Evolutionary conservation across 2,888 invertebrate species (phyloP).

Genomic region (Gymnocheta viridis): DNA sequence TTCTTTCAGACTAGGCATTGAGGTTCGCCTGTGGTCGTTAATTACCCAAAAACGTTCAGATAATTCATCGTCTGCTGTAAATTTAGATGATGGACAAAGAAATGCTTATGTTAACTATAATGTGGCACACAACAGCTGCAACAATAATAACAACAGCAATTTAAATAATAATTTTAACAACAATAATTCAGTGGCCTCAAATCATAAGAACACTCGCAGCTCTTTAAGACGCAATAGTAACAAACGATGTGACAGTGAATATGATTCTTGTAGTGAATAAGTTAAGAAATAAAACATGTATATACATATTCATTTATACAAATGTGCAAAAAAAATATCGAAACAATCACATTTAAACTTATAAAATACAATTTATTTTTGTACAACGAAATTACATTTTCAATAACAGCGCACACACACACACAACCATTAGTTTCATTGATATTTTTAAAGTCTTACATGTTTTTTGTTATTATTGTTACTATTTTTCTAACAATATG

Average conservation of each 20-base stretch:
- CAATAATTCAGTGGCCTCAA: slow-evolving; percentile 64
- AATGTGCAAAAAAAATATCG: background rate
- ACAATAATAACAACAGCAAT: slow-evolving; percentile 31
- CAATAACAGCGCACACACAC: slow-evolving; percentile 23
- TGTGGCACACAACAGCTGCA: slow-evolving; percentile 30
- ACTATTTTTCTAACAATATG: slow-evolving; percentile 58
- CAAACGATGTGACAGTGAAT: slow-evolving; percentile 77
- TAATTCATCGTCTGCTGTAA: slow-evolving; percentile 71
- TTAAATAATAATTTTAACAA: slow-evolving; percentile 54
- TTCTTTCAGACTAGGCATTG: slow-evolving; percentile 88
- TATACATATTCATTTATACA: too few species aligned
- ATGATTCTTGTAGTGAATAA: slow-evolving; percentile 80
- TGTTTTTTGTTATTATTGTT: slow-evolving; percentile 56
- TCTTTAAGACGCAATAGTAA: slow-evolving; percentile 68
- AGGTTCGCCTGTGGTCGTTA: slow-evolving; percentile 93
- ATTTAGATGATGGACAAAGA: slow-evolving; percentile 54
- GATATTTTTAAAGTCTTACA: slow-evolving; percentile 69
- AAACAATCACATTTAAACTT: slow-evolving; percentile 1
- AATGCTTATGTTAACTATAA: slow-evolving; percentile 67
- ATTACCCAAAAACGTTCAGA: slow-evolving; percentile 83
- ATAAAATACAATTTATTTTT: slow-evolving; percentile 7
- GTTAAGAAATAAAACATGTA: slow-evolving; percentile 41
- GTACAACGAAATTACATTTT: slow-evolving; percentile 2
- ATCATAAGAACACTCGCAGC: slow-evolving; percentile 63
- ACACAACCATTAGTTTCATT: slow-evolving; percentile 53